phyloP scores from a whole-genome alignment of 2,888 invertebrate species.

The Xanthia togata region DNA sequence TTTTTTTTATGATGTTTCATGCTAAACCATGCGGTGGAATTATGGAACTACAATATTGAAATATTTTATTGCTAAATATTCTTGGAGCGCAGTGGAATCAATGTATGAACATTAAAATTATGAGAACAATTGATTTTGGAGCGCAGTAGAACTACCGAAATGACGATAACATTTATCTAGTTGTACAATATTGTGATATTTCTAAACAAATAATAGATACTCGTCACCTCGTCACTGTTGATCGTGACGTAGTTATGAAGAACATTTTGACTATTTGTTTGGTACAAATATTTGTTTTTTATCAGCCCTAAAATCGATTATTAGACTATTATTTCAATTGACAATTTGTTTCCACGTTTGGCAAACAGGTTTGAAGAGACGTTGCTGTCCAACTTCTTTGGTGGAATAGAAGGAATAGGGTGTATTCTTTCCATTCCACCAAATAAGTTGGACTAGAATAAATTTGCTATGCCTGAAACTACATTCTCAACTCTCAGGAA shows the following conservation, averaged over 20 bases:
- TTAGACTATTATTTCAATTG: background rate
- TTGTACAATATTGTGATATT: constrained; percentile 38
- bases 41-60: too few species aligned
- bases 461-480: background rate
- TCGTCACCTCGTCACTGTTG: background rate
- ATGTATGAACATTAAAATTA: too few species aligned
- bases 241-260: constrained; percentile 26
- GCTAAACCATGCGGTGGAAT: too few species aligned
- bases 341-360: background rate
- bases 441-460: too few species aligned
- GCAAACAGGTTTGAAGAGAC: background rate
- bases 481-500: background rate
- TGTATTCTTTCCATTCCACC: too few species aligned
- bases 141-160: too few species aligned
- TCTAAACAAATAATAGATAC: constrained; percentile 1
- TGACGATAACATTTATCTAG: constrained; percentile 21
- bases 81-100: too few species aligned
- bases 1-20: too few species aligned
- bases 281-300: background rate
- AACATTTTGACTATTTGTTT: background rate
- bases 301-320: background rate
- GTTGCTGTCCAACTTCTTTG: constrained; percentile 3
- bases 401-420: background rate
- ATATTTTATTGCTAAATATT: too few species aligned
- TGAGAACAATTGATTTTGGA: too few species aligned